Evolutionary conservation across 2,888 invertebrate species (phyloP).

Genomic region (Tetanocera ferruginea): DNA sequence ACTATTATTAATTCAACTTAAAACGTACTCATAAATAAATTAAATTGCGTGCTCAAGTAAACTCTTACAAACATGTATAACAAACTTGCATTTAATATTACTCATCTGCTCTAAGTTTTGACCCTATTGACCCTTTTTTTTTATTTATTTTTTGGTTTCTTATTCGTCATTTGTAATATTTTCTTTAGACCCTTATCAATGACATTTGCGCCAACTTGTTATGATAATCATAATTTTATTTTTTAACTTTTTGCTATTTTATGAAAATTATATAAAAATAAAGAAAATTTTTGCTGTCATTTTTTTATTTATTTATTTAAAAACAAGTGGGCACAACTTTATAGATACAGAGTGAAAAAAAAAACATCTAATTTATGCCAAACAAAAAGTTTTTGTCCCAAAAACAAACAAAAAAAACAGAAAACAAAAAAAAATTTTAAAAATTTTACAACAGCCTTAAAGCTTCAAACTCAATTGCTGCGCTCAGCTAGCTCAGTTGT

Average conservation of each 20-base stretch:
- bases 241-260: slow-evolving; percentile 17
- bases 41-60: too few species aligned
- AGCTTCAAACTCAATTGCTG: too few species aligned
- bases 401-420: background rate
- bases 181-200: slow-evolving; percentile 19
- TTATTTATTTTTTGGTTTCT: too few species aligned
- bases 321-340: too few species aligned
- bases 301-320: too few species aligned
- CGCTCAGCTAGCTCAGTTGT: too few species aligned
- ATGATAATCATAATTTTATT: slow-evolving; percentile 19
- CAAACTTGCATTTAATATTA: too few species aligned
- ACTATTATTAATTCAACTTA: too few species aligned
- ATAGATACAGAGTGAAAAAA: background rate
- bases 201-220: slow-evolving; percentile 6
- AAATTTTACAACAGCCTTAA: too few species aligned
- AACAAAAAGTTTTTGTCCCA: slow-evolving; percentile 10
- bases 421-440: background rate
- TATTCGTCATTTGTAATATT: background rate
- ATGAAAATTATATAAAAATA: slow-evolving; percentile 16
- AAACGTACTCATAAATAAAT: too few species aligned
- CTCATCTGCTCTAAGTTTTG: too few species aligned
- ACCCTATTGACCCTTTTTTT: background rate
- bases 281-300: background rate
- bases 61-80: too few species aligned
- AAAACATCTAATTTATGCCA: background rate